A percentile compares a stretch with the other conserved stretches of the same genome.
Conservation (phyloP, 2,888 invertebrate genomes). For the Sympetrum striolatum region DNA sequence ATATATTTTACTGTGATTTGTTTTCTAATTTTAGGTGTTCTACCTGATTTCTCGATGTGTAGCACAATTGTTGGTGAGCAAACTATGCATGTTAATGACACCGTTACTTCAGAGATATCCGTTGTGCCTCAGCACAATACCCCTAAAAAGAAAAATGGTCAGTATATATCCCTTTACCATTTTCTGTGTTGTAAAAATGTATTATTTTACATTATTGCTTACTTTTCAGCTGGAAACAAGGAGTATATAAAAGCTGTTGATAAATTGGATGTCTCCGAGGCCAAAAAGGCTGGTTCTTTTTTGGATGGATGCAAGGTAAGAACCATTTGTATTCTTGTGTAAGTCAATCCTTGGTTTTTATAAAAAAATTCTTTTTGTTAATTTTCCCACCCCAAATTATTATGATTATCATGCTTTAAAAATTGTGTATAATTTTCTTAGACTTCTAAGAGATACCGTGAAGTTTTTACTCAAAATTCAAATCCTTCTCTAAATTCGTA, state of each 20-base stretch:
- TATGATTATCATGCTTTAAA: too few species aligned
- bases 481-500: too few species aligned
- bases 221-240: not conserved
- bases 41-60: conserved; percentile 61
- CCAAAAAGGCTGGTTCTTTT: conserved; percentile 78
- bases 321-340: not conserved
- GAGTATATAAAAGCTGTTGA: conserved; percentile 50
- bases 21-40: conserved; percentile 5
- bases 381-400: too few species aligned
- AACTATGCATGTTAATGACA: conserved; percentile 46
- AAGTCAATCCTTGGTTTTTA: not conserved
- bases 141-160: conserved; percentile 19
- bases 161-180: not conserved
- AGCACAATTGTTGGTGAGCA: conserved; percentile 58
- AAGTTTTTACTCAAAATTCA: too few species aligned
- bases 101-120: not conserved
- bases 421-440: too few species aligned
- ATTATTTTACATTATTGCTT: not conserved
- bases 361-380: not conserved
- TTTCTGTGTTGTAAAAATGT: not conserved
- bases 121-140: not conserved
- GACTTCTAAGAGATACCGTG: too few species aligned
- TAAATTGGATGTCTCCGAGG: conserved; percentile 68
- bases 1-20: not conserved
- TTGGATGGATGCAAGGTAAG: conserved; percentile 83